These are phyloP conservation scores for Muntiacus muntjak DNA, from an alignment of 2,113 vertebrate species.

Conservation along the genomic window DNA sequence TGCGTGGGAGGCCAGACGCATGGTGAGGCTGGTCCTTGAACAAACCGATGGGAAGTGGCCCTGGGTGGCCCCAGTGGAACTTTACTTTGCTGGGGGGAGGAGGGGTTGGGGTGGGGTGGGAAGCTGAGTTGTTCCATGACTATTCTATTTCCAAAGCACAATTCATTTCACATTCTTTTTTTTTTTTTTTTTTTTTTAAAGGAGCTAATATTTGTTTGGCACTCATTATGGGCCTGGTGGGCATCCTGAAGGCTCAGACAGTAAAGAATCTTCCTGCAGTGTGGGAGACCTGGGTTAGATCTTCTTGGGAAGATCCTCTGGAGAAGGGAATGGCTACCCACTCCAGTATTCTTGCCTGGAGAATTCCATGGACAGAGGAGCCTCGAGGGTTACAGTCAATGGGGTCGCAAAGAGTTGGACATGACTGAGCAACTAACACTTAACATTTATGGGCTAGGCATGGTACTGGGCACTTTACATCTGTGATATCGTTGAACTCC, in stretches of 20 bases:
- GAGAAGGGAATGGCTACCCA: background rate
- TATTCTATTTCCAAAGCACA: conserved; percentile 37
- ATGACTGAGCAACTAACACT: background rate
- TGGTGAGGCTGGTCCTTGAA: background rate
- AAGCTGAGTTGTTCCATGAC: background rate
- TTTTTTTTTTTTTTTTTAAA: background rate
- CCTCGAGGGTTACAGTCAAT: background rate
- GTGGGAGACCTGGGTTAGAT: background rate
- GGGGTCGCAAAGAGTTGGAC: background rate
- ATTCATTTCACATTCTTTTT: background rate
- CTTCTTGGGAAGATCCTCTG: background rate
- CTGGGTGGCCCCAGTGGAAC: background rate
- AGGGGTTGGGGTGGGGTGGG: background rate
- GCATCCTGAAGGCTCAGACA: background rate
- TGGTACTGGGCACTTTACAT: background rate
- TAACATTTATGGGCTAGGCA: background rate
- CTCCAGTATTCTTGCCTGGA: background rate
- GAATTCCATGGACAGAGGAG: background rate
- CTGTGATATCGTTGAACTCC: background rate
- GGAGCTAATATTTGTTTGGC: background rate
- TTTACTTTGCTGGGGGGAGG: background rate
- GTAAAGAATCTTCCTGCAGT: background rate
- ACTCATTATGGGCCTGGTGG: background rate
- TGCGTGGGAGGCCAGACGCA: background rate
- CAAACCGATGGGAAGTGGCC: conserved; percentile 4